Evolutionary conservation across 2,888 invertebrate species (phyloP).

Genomic region (Norana najaformis): DNA sequence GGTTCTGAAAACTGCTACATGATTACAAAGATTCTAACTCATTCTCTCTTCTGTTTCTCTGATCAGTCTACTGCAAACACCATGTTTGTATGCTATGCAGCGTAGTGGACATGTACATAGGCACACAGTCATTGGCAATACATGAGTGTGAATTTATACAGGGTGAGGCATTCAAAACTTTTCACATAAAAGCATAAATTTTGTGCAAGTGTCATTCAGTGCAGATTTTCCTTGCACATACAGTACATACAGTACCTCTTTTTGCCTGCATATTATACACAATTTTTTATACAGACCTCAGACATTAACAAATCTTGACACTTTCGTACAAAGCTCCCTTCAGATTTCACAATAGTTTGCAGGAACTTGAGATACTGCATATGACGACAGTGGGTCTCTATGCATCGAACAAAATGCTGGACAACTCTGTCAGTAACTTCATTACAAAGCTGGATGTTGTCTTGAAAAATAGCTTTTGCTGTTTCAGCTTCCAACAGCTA

Average conservation of each 20-base stretch:
- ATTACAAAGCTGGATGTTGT: slow-evolving; percentile 89
- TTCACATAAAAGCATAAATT: too few species aligned
- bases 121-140: neutral
- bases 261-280: too few species aligned
- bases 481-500: slow-evolving; percentile 84
- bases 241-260: too few species aligned
- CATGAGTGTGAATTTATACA: neutral
- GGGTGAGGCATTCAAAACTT: too few species aligned
- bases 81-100: too few species aligned
- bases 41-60: neutral
- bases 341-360: slow-evolving; percentile 94
- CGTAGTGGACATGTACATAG: neutral
- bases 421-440: slow-evolving; percentile 95
- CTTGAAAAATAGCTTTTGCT: slow-evolving; percentile 92
- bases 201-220: too few species aligned
- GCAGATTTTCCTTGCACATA: too few species aligned
- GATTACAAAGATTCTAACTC: neutral
- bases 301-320: slow-evolving; percentile 99
- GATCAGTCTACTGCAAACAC: neutral
- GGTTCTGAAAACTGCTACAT: neutral
- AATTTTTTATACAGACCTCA: slow-evolving; percentile 67
- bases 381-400: slow-evolving; percentile 90
- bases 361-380: slow-evolving; percentile 91
- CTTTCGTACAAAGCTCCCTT: slow-evolving; percentile 88
- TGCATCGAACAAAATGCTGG: slow-evolving; percentile 97